Percentiles rank a stretch among this genome's conserved stretches.
Conservation (phyloP, 2,888 invertebrate species). For the Ctenicera cuprea region DNA sequence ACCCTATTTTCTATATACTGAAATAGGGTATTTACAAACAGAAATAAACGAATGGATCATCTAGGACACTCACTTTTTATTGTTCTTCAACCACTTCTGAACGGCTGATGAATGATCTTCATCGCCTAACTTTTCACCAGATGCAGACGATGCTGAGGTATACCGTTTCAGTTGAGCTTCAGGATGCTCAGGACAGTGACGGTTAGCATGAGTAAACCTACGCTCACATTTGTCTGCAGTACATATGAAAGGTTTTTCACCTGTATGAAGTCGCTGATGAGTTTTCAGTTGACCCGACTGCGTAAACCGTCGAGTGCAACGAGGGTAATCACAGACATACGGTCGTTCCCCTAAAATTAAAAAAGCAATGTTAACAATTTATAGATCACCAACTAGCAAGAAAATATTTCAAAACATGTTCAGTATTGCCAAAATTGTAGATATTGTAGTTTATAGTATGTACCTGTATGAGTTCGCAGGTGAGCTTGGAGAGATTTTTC, state of each 20-base stretch:
- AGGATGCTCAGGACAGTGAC: conserved; percentile 85
- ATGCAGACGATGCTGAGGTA: conserved; percentile 62
- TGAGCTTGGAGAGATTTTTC: conserved; percentile 85
- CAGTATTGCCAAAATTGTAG: neutral
- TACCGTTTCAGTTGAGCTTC: conserved; percentile 73
- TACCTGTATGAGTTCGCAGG: conserved; percentile 79
- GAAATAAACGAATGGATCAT: no score
- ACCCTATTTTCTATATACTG: no score
- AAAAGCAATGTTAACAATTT: conserved; percentile 16
- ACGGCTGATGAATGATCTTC: conserved; percentile 54
- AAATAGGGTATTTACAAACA: no score
- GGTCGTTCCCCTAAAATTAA: conserved; percentile 80
- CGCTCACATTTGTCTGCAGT: conserved; percentile 78
- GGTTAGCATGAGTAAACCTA: conserved; percentile 85
- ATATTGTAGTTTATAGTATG: neutral
- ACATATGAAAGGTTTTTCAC: conserved; percentile 85
- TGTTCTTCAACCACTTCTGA: conserved; percentile 72
- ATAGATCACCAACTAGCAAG: neutral
- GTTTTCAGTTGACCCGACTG: conserved; percentile 87
- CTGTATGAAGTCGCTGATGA: conserved; percentile 85
- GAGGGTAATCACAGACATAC: conserved; percentile 83
- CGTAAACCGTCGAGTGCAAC: conserved; percentile 82
- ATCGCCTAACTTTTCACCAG: conserved; percentile 69
- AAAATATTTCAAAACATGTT: neutral
- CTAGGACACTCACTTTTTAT: conserved; percentile 67